phyloP scores from a whole-genome alignment of 2,888 invertebrate genomes.

The Rugalucina vietnamica region DNA sequence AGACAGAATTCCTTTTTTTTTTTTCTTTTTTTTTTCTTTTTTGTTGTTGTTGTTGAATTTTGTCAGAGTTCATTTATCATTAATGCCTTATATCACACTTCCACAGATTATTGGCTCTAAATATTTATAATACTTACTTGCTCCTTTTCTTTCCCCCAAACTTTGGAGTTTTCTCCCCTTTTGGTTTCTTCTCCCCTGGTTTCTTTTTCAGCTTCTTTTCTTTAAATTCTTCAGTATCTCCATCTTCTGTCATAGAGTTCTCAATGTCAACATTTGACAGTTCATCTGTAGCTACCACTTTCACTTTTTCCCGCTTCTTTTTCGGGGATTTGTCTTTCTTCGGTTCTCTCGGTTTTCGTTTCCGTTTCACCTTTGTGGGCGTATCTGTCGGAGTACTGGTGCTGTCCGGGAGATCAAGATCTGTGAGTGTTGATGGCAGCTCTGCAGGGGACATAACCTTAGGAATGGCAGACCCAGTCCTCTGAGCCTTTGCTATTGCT shows the following conservation, averaged over 20 bases:
- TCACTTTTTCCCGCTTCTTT: constrained; percentile 62
- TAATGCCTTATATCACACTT: neutral
- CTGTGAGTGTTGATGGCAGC: constrained; percentile 71
- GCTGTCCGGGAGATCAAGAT: constrained; percentile 58
- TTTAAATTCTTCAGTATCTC: constrained; percentile 64
- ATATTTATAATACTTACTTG: constrained; percentile 60
- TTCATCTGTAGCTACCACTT: constrained; percentile 11
- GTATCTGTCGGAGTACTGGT: constrained; percentile 47
- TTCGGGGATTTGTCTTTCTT: constrained; percentile 55
- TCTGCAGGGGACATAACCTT: constrained; percentile 65
- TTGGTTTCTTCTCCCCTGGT: constrained; percentile 65
- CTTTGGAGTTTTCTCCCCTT: constrained; percentile 64
- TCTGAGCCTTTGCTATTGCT: constrained; percentile 77
- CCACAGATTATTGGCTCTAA: neutral
- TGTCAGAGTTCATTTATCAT: too few relatives aligned
- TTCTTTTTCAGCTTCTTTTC: constrained; percentile 58
- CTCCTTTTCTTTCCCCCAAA: constrained; percentile 67
- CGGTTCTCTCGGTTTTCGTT: constrained; percentile 60
- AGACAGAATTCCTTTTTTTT: too few relatives aligned
- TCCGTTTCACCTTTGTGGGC: constrained; percentile 53
- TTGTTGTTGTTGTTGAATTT: too few relatives aligned
- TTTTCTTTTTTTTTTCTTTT: too few relatives aligned
- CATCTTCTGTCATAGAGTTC: constrained; percentile 15
- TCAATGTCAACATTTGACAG: constrained; percentile 35
- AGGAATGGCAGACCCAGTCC: constrained; percentile 40